Evolutionary conservation across 2,888 invertebrate species (phyloP).

Genomic region (Hofmannophila pseudospretella): DNA sequence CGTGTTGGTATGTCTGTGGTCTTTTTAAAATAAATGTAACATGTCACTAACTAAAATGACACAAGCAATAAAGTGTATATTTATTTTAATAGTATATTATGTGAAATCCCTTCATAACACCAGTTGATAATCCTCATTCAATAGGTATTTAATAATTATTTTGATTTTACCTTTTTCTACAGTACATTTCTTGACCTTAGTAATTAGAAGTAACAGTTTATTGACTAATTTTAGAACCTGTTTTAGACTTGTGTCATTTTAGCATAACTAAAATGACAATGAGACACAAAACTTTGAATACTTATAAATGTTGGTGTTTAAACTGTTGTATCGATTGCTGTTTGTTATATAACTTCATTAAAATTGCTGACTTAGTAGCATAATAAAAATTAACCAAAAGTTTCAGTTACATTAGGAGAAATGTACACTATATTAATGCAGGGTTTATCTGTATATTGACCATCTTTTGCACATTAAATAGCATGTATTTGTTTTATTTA

Average conservation of each 20-base stretch:
- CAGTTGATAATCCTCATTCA: too few relatives aligned
- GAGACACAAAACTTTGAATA: slow-evolving; percentile 13
- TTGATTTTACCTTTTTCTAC: too few relatives aligned
- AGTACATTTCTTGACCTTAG: too few relatives aligned
- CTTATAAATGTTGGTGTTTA: slow-evolving; percentile 37
- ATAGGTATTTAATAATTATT: too few relatives aligned
- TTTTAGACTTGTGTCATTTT: slow-evolving; percentile 3
- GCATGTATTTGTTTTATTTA: slow-evolving; percentile 16
- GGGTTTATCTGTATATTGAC: slow-evolving; percentile 42
- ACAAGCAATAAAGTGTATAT: slow-evolving; percentile 12
- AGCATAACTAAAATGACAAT: background rate
- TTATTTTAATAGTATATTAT: too few relatives aligned
- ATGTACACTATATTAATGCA: slow-evolving; percentile 38
- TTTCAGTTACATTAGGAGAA: slow-evolving; percentile 28
- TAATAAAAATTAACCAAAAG: slow-evolving; percentile 33
- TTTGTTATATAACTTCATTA: slow-evolving; percentile 9
- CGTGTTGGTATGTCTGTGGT: slow-evolving; percentile 13
- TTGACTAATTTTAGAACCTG: too few relatives aligned
- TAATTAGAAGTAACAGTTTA: too few relatives aligned
- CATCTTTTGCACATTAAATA: slow-evolving; percentile 40
- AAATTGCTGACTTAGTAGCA: slow-evolving; percentile 37
- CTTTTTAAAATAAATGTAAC: slow-evolving; percentile 11
- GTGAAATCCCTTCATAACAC: too few relatives aligned
- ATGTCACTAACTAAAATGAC: slow-evolving; percentile 12
- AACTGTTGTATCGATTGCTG: slow-evolving; percentile 49